Percentiles rank a stretch among this genome's conserved stretches.
Conservation (phyloP, 2,888 invertebrate genomes). For the Ophion ventricosus region DNA sequence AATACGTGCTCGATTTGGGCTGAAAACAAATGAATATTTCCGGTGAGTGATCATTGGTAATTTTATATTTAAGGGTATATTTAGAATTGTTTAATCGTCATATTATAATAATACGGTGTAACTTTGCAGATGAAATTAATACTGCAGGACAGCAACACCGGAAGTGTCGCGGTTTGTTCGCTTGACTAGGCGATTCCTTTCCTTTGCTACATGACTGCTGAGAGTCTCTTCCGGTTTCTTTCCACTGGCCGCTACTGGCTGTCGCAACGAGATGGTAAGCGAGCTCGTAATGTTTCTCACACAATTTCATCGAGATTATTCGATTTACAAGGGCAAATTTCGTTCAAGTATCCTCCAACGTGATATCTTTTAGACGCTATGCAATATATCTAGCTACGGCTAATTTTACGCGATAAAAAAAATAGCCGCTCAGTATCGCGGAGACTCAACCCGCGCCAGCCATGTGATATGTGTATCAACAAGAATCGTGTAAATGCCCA, state of each 20-base stretch:
- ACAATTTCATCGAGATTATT: conserved; percentile 20
- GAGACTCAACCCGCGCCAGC: conserved; percentile 52
- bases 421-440: conserved; percentile 5
- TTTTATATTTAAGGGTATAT: neutral
- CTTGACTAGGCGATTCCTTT: conserved; percentile 91
- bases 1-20: neutral
- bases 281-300: conserved; percentile 47
- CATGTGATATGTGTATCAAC: conserved; percentile 61
- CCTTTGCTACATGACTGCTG: conserved; percentile 90
- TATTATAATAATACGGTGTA: neutral
- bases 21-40: neutral
- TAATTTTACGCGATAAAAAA: conserved; percentile 18
- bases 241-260: conserved; percentile 69
- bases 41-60: neutral
- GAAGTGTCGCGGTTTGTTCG: conserved; percentile 92
- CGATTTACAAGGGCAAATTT: conserved; percentile 14
- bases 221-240: conserved; percentile 71
- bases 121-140: conserved; percentile 5
- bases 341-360: neutral
- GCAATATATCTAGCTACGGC: neutral
- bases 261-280: conserved; percentile 75
- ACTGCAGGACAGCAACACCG: conserved; percentile 84
- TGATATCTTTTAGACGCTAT: neutral
- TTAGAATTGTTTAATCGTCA: conserved; percentile 25
- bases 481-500: conserved; percentile 31